These are phyloP conservation scores for Channallabes apus DNA, from an alignment of 2,797 vertebrate species.

Conservation along the genomic window DNA sequence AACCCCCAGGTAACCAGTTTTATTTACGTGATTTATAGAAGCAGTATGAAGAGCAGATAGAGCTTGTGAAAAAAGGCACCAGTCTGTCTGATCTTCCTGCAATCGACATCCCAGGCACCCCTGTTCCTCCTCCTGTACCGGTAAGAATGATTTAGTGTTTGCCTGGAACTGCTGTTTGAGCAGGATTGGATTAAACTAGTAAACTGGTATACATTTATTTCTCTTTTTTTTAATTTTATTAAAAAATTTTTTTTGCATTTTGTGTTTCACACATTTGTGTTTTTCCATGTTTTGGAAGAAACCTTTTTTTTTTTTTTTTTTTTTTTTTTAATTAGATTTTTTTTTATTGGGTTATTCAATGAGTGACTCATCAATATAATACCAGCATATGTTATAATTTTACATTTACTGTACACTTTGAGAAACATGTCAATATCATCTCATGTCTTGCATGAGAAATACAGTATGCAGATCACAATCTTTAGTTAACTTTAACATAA, in stretches of 20 bases:
- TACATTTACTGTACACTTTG: background rate
- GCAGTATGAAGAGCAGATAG: slow-evolving; percentile 76
- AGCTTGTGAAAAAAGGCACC: slow-evolving; percentile 68
- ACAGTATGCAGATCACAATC: background rate
- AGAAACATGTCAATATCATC: background rate
- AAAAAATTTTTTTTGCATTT: background rate
- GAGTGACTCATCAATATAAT: no score
- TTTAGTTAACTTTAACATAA: background rate
- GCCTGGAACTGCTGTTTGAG: background rate
- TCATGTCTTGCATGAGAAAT: no score
- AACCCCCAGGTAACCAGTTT: background rate
- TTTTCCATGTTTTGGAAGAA: background rate
- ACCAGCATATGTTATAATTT: background rate
- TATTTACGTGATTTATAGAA: slow-evolving; percentile 63
- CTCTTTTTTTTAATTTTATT: background rate
- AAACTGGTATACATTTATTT: no score
- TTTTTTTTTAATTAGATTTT: no score
- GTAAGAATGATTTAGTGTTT: slow-evolving; percentile 65
- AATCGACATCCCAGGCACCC: slow-evolving; percentile 49
- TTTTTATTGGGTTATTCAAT: background rate
- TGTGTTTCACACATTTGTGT: no score
- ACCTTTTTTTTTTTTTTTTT: background rate
- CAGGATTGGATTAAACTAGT: background rate
- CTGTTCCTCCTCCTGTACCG: slow-evolving; percentile 47
- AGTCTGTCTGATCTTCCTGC: slow-evolving; percentile 59